phyloP scores from a whole-genome alignment of 2,888 invertebrate species.

The Drosophila lutescens region DNA sequence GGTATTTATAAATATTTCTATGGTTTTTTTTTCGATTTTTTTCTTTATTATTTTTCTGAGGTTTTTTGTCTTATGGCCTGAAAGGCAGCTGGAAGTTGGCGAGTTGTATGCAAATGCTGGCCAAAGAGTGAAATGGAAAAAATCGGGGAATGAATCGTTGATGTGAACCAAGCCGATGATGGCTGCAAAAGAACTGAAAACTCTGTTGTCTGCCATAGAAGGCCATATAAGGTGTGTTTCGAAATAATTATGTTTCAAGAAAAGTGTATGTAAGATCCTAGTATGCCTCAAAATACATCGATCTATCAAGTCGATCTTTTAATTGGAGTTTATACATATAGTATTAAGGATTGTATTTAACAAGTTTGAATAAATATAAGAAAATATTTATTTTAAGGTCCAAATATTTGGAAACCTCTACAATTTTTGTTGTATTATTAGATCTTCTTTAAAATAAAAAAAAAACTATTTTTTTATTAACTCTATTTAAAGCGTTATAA shows the following conservation, averaged over 20 bases:
- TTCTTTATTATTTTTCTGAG: constrained; percentile 14
- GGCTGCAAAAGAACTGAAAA: constrained; percentile 9
- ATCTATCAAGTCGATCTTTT: no score
- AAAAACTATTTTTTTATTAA: no score
- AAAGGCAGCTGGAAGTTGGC: constrained; percentile 48
- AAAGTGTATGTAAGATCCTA: background rate
- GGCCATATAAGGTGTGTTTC: constrained; percentile 12
- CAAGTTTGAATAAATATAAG: no score
- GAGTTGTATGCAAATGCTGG: constrained; percentile 68
- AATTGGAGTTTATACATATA: no score
- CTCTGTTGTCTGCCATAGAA: constrained; percentile 2
- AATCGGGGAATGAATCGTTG: constrained; percentile 32
- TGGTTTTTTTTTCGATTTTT: constrained; percentile 18
- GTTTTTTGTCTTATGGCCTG: constrained; percentile 22
- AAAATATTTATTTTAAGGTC: no score
- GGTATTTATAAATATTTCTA: constrained; percentile 72
- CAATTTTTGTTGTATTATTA: no score
- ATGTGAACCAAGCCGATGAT: constrained; percentile 22
- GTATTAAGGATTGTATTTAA: no score
- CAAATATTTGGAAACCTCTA: no score
- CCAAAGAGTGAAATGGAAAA: constrained; percentile 63
- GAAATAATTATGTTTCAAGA: background rate
- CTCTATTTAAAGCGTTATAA: no score
- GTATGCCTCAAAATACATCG: no score
- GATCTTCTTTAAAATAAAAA: no score